Conservation (phyloP, 2,797 vertebrate genomes). For the Sebastes nivosus region DNA sequence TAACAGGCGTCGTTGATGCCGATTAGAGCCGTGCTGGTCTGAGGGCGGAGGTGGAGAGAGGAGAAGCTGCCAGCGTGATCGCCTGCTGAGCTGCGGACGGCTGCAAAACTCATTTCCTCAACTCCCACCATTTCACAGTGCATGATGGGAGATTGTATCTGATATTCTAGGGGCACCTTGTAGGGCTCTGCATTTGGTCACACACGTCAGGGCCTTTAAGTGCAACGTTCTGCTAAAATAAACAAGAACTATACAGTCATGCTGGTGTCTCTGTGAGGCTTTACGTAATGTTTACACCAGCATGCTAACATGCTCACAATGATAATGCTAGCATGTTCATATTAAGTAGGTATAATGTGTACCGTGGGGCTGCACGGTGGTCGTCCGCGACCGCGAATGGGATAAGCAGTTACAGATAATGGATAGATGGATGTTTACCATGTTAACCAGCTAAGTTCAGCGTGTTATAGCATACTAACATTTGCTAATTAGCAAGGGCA, state of each 20-base stretch:
- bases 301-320: not conserved
- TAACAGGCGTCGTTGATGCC: conserved; percentile 44
- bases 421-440: no score
- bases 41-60: conserved; percentile 60
- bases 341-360: not conserved
- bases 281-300: not conserved
- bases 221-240: conserved; percentile 11
- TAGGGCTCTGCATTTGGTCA: not conserved
- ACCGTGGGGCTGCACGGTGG: not conserved
- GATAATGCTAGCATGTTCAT: not conserved
- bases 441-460: not conserved
- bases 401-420: no score
- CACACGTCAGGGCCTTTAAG: not conserved
- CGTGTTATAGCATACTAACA: not conserved
- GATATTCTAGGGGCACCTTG: conserved; percentile 42
- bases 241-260: not conserved
- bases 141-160: conserved; percentile 66
- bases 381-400: no score
- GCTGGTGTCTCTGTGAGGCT: not conserved
- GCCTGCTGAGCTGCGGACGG: conserved; percentile 46
- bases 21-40: conserved; percentile 67
- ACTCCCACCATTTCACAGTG: conserved; percentile 62
- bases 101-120: conserved; percentile 65
- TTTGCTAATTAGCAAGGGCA: not conserved
- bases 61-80: conserved; percentile 41